Percentiles rank a stretch among this genome's conserved stretches.
Conservation (phyloP, 35 echinoderm and acorn worm species). For the Anneissia japonica region DNA sequence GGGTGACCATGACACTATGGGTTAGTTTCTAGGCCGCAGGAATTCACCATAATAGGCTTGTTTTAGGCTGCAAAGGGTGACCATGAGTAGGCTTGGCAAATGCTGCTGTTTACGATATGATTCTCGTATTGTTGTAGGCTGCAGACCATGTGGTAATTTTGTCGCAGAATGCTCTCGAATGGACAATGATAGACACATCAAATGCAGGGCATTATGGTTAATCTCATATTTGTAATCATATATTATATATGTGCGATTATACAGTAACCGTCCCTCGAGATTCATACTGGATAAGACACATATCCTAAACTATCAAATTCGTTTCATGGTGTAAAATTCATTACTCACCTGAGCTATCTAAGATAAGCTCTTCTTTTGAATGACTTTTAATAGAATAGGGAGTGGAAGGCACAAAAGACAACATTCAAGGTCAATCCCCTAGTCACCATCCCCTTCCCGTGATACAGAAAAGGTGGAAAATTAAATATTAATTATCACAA, state of each 20-base stretch:
- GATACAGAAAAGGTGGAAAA: background rate
- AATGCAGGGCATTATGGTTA: background rate
- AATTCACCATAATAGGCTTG: too few species aligned
- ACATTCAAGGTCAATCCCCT: background rate
- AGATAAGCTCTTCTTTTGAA: background rate
- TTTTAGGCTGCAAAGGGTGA: too few species aligned
- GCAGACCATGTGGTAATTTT: background rate
- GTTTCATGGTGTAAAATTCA: too few species aligned
- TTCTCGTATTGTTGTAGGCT: background rate
- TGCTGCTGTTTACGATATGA: too few species aligned
- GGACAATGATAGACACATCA: background rate
- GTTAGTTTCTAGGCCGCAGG: too few species aligned
- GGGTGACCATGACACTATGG: too few species aligned
- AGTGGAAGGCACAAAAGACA: too few species aligned
- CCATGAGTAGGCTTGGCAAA: background rate
- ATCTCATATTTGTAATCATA: background rate
- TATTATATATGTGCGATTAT: background rate
- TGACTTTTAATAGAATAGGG: background rate
- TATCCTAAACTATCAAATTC: too few species aligned
- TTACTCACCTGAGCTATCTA: background rate
- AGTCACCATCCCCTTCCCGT: background rate
- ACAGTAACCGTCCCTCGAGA: background rate
- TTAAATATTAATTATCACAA: background rate
- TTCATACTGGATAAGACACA: background rate
- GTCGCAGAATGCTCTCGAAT: background rate